Evolutionary conservation across 2,797 vertebrate genomes (phyloP).

Genomic region (Coilia nasus): DNA sequence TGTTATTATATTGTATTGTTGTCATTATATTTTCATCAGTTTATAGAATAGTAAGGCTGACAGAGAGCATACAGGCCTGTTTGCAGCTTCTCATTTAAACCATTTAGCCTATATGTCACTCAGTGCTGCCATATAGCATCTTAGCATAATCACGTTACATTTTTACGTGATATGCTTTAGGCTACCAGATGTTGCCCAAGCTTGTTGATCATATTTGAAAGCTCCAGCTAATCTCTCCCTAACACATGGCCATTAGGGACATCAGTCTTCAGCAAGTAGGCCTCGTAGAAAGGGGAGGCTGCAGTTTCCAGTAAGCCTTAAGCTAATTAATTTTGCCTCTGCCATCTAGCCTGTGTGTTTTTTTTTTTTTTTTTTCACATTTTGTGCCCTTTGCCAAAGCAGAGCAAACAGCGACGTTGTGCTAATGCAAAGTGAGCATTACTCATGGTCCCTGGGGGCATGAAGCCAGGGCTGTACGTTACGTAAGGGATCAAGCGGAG

Average conservation of each 20-base stretch:
- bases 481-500: constrained; percentile 6
- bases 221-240: neutral
- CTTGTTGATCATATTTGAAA: constrained; percentile 4
- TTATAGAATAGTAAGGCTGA: neutral
- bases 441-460: constrained; percentile 1
- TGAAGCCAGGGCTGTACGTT: neutral
- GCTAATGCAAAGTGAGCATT: constrained; percentile 8
- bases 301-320: constrained; percentile 9
- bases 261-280: neutral
- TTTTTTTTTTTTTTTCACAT: neutral
- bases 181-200: constrained; percentile 20
- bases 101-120: neutral
- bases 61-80: neutral
- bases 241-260: neutral
- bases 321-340: constrained; percentile 22
- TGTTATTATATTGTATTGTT: no score
- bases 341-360: neutral
- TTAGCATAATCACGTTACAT: constrained; percentile 16
- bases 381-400: neutral
- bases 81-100: neutral
- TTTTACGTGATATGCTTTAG: constrained; percentile 8
- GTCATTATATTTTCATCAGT: neutral
- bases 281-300: neutral
- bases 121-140: neutral
- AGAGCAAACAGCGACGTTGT: constrained; percentile 8